These are phyloP conservation scores for Drosophila yakuba DNA, from an alignment of 1,140 invertebrate species.

Conservation along the genomic window DNA sequence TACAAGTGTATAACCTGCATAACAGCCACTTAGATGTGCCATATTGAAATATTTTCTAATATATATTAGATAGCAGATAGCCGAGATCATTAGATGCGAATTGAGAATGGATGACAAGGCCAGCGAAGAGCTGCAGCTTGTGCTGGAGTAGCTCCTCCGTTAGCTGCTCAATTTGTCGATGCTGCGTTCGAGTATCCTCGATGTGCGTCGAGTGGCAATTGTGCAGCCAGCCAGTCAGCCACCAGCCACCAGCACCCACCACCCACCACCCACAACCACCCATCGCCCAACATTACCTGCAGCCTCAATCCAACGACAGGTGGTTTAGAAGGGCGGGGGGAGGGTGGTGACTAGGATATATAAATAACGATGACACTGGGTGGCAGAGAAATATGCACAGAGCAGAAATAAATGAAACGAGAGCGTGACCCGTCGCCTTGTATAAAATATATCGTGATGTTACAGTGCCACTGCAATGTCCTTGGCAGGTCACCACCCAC, in stretches of 20 bases:
- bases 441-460: conserved; percentile 43
- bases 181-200: conserved; percentile 32
- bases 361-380: conserved; percentile 37
- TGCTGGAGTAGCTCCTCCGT: conserved; percentile 29
- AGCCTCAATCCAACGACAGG: conserved; percentile 5
- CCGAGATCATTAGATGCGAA: background rate
- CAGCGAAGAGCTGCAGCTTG: conserved; percentile 7
- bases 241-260: background rate
- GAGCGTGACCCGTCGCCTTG: conserved; percentile 43
- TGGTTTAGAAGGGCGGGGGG: conserved; percentile 10
- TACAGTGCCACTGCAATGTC: conserved; percentile 61
- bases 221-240: conserved; percentile 10
- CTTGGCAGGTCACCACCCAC: conserved; percentile 39
- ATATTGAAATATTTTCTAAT: background rate
- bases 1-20: too few species aligned
- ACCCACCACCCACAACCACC: background rate
- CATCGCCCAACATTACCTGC: background rate
- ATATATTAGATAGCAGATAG: background rate
- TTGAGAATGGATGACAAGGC: conserved; percentile 9
- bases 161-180: conserved; percentile 59
- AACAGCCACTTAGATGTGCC: too few species aligned
- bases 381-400: conserved; percentile 31
- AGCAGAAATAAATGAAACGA: conserved; percentile 50
- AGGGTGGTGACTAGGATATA: background rate
- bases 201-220: conserved; percentile 50